These are phyloP conservation scores for Remorina albescens DNA, from an alignment of 2,797 vertebrate genomes.

Conservation along the genomic window DNA sequence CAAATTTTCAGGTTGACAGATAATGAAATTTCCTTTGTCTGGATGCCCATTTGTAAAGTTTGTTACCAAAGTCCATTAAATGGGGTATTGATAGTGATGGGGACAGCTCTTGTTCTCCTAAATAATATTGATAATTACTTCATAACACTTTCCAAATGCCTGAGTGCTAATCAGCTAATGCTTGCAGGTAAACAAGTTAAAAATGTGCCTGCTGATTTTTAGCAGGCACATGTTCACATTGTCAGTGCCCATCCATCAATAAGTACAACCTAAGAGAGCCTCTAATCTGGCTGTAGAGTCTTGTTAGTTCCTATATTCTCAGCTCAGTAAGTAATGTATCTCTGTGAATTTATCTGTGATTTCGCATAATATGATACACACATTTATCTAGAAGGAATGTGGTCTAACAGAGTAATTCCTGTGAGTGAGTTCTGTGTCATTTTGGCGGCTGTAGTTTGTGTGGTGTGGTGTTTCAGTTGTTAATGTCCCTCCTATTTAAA, in stretches of 20 bases:
- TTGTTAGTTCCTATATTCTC: no score
- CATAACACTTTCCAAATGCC: background rate
- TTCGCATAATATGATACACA: background rate
- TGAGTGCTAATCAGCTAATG: background rate
- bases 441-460: background rate
- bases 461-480: no score
- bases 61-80: conserved; percentile 19
- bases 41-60: conserved; percentile 5
- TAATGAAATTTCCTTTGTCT: conserved; percentile 18
- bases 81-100: background rate
- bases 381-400: background rate
- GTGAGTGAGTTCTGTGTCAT: background rate
- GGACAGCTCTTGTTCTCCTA: conserved; percentile 2
- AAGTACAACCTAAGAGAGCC: background rate
- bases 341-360: background rate
- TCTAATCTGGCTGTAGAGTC: background rate
- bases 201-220: background rate
- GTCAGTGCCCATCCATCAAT: background rate
- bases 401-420: background rate
- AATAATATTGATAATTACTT: background rate
- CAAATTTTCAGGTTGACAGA: conserved; percentile 6
- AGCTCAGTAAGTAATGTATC: no score
- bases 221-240: background rate
- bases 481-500: no score
- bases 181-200: background rate